phyloP scores from a whole-genome alignment of 64 coral and sea anemone genomes.

The Montipora sp. region DNA sequence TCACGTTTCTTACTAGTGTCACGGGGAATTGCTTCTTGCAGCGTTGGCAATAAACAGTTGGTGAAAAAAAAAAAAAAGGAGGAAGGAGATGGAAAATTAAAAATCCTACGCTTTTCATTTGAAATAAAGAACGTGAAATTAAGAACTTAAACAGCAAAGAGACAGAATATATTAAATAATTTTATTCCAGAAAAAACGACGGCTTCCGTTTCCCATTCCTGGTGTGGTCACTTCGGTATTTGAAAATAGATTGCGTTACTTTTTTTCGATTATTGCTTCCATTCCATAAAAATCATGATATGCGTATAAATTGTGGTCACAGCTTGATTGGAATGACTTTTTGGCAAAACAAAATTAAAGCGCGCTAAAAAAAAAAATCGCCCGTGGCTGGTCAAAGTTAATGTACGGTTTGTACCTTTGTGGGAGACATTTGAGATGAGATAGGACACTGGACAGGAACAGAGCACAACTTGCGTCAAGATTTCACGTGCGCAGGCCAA shows the following conservation, averaged over 20 bases:
- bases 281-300: no score
- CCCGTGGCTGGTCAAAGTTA: background rate
- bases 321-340: background rate
- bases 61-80: background rate
- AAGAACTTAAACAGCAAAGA: no score
- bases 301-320: background rate
- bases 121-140: background rate
- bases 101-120: background rate
- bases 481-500: background rate
- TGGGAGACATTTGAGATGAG: background rate
- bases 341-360: background rate
- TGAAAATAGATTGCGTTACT: background rate
- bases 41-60: background rate
- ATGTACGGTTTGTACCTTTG: background rate
- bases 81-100: background rate
- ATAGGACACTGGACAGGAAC: no score
- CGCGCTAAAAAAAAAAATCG: background rate
- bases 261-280: background rate
- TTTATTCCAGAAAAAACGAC: no score
- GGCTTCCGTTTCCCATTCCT: no score
- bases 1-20: background rate
- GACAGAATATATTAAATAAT: background rate
- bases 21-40: background rate
- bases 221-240: no score
- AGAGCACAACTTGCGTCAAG: background rate